Evolutionary conservation across 2,888 invertebrate genomes (phyloP), one percentile per base, ranked within the genome.

Genomic region (Mystacides longicornis): DNA sequence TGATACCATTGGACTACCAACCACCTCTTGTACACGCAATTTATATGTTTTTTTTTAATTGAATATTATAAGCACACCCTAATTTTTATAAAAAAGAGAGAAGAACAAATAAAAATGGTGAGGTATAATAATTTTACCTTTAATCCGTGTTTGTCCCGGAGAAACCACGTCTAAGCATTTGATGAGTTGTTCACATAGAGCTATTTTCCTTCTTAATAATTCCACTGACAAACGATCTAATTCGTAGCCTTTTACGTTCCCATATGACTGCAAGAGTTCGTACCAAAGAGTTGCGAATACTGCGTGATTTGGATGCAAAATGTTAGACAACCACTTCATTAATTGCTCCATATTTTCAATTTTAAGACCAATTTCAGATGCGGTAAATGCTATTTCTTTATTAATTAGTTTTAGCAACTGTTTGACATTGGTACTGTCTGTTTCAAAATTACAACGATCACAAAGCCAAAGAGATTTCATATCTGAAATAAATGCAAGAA

Each of bases 251-350:
- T 83, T 80, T 1, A 84, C 82, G 51, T 87, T 81, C 0, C 92
- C 91, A 65, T 91, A 91, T 68, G 90, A 74, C 69, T 91, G 89
- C 14, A 83, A 82, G 54, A 92, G 72, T 19, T 83, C 79, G 64
- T 86, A 83, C 63, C 85, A 80, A 16, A 90, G 64, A 1, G 81
- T 79, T 0, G 83, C 79, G 64, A 86, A 77, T 56, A 88, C 78
- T 11, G 85, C 82, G 69, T 92, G 89, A 27, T 81, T 80, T 0
- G 89, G 89, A 73, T 93, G 92, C 58, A 93, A 73, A 52, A 87
- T 80, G 0, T 80, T 79, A 37, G n/a, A 50, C 62, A 74, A 77
- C 70, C 82, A 82, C 23, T 74, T 74, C 45, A 83, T 70, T 31
- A 78, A 67, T n/a, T 77, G 75, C 65, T 89, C 89, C 14, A 85